These are phyloP conservation scores for Leiothrix lutea DNA, from an alignment of 2,113 vertebrate species.

Conservation along the genomic window DNA sequence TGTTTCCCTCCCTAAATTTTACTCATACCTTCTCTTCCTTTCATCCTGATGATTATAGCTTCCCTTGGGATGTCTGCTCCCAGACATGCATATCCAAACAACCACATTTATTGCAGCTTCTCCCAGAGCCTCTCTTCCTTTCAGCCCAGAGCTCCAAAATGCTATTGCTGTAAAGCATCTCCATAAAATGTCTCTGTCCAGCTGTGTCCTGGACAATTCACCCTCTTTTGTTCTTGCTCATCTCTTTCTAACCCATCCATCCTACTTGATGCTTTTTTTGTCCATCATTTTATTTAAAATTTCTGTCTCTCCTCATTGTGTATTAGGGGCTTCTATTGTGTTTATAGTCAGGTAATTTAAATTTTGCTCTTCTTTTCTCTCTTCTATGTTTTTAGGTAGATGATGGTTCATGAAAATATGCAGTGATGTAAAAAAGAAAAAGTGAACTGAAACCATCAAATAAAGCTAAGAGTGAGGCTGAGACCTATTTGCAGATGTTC, in stretches of 20 bases:
- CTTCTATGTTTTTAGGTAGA: neutral
- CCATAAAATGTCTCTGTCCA: neutral
- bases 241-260: neutral
- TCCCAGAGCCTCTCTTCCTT: neutral
- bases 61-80: constrained; percentile 17
- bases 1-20: neutral
- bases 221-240: neutral
- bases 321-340: neutral
- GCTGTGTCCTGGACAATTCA: neutral
- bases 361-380: neutral
- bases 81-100: constrained; percentile 12
- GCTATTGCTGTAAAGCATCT: neutral
- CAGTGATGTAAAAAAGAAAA: neutral
- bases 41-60: constrained; percentile 1
- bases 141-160: neutral
- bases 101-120: neutral
- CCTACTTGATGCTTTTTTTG: neutral
- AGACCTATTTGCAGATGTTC: constrained; percentile 56
- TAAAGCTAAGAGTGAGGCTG: neutral
- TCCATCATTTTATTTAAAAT: neutral
- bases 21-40: constrained; percentile 22
- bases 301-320: fast-evolving
- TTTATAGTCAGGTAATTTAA: neutral
- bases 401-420: neutral
- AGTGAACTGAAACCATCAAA: neutral